Base-by-base conservation (phyloP, 1,140 invertebrate genomes). In the Pseudomyrmex sp. region DNA sequence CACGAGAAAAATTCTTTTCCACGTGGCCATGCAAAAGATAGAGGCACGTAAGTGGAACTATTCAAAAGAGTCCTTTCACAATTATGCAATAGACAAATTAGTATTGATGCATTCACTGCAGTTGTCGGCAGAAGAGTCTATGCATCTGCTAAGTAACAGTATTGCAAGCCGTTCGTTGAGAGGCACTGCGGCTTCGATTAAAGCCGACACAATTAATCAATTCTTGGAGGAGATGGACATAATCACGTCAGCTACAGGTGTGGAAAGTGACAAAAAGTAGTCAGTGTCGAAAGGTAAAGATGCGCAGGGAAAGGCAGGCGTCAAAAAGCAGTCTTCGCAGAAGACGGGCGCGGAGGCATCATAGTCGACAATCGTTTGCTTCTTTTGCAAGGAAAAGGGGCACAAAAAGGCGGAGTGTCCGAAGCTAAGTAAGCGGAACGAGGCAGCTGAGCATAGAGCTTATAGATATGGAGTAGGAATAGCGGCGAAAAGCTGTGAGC, bases 241-340 rank as follows among this genome's bases (percentile, higher is more conserved):
- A 10, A 3, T 8, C 7, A 18, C 56, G n/a, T 20, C 8, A 10
- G 8, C n/a, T 2, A 20, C 10, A 18, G 20, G 2, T 9, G 9
- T 13, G 1, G 50, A 52, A 2, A 52, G 3, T 0, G 9, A 52
- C 0, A 52, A 13, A 7, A 35, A 35, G 0, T 35, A 5, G 5
- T 35, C 0, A 13, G 0, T 1, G 3, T 7, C 35, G 0, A 52
- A 13, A 0, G 0, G 2, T 4, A 18, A 15, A 58, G 54, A 13
- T 7, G 35, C 5, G 0, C 15, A 1, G 8, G 54, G 7, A 5
- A 8, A 52, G 0, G 0, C 35, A 0, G 1, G 9, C 2, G 0
- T 13, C 35, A 35, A 35, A 7, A 0, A 7, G 26, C 26, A 3
- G 0, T 26, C 35, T 0, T 35, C 5, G 35, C 35, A 35, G 5